Evolutionary conservation across 2,113 vertebrate genomes (phyloP).

Genomic region (Arenaria interpres): DNA sequence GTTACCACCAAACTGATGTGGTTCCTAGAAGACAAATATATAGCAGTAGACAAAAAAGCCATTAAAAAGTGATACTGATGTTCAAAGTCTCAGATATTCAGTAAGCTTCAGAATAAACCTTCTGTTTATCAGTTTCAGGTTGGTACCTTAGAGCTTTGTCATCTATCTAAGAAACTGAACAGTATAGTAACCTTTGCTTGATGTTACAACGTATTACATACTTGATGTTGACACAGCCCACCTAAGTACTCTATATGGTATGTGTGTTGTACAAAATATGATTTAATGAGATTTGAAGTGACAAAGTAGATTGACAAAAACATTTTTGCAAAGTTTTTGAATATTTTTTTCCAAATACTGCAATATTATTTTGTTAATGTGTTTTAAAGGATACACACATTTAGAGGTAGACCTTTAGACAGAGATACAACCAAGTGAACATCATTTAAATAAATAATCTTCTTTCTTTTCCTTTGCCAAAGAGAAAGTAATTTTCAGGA

Average conservation of each 20-base stretch:
- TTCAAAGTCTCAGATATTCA: not conserved
- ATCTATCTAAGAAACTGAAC: not conserved
- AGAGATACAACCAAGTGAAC: not conserved
- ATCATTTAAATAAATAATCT: not conserved
- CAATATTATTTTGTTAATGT: not conserved
- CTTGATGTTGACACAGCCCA: not conserved
- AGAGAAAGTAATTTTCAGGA: not conserved
- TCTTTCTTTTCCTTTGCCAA: not conserved
- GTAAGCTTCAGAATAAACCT: not conserved
- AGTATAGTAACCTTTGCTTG: not conserved
- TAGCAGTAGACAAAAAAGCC: not conserved
- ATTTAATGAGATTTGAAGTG: not conserved
- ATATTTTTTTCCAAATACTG: not conserved
- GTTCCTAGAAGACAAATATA: not conserved
- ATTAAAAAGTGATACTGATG: not conserved
- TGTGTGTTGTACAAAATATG: not conserved
- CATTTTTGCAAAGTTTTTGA: not conserved
- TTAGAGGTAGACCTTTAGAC: not conserved
- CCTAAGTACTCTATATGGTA: too few species aligned
- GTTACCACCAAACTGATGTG: not conserved
- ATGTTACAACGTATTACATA: not conserved
- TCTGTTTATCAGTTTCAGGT: not conserved
- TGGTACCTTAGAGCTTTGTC: not conserved
- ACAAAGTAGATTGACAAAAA: not conserved
- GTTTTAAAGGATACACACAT: not conserved